These are phyloP conservation scores for Smithornis capensis DNA, from an alignment of 2,113 vertebrate species.

Conservation along the genomic window DNA sequence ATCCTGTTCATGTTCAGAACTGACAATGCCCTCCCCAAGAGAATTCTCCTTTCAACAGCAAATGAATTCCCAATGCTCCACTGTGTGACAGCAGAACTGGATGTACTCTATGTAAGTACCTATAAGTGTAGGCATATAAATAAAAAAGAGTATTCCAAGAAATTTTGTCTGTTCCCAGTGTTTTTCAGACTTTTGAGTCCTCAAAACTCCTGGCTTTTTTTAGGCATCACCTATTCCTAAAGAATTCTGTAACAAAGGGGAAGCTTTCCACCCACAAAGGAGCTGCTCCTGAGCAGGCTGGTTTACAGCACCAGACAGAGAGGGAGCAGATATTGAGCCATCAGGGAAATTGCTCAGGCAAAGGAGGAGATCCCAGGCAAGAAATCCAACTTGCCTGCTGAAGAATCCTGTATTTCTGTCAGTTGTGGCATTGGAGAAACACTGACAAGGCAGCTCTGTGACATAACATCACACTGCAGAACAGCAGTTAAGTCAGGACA, in stretches of 20 bases:
- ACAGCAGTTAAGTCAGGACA: background rate
- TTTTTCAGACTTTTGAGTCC: background rate
- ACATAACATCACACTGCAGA: rapidly evolving
- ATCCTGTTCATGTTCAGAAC: background rate
- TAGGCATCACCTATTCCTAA: background rate
- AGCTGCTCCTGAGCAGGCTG: background rate
- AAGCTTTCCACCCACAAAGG: background rate
- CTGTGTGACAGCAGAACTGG: background rate
- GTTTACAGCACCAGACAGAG: background rate
- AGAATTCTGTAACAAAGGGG: background rate
- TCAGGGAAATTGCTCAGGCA: rapidly evolving
- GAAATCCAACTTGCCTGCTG: background rate
- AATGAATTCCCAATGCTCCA: background rate
- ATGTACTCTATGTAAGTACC: background rate
- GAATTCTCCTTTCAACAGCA: background rate
- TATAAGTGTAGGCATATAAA: background rate
- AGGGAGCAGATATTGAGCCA: background rate
- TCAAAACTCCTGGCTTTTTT: background rate
- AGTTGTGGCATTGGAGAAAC: background rate
- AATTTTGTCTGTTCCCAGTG: background rate
- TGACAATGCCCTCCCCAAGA: background rate
- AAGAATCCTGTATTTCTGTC: background rate
- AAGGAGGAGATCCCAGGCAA: background rate
- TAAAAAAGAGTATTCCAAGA: background rate
- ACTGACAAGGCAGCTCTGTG: background rate